Evolutionary conservation across 1,140 invertebrate species (phyloP).

Genomic region (Parapsyche elsis): DNA sequence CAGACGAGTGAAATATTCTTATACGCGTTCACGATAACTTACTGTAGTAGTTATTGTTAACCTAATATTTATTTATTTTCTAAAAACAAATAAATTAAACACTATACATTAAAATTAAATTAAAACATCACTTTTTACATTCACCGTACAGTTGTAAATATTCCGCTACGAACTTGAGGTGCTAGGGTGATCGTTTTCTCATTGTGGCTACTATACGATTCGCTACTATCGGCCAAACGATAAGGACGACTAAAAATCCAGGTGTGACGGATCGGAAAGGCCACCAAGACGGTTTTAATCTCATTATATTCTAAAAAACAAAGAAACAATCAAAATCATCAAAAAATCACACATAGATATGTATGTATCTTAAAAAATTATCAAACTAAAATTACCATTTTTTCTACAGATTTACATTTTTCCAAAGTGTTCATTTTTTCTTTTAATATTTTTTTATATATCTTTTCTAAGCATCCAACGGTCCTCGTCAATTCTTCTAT

Average conservation of each 20-base stretch:
- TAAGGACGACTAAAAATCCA: conserved; percentile 39
- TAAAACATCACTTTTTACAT: not conserved
- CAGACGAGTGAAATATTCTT: too few species aligned
- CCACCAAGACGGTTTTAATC: conserved; percentile 49
- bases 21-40: too few species aligned
- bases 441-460: conserved; percentile 61
- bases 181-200: conserved; percentile 39
- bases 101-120: not conserved
- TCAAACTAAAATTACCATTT: conserved; percentile 39
- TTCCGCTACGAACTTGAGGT: too few species aligned
- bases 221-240: conserved; percentile 52
- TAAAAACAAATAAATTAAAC: not conserved
- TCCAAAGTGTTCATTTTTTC: conserved; percentile 42
- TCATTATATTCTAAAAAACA: conserved; percentile 51
- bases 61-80: too few species aligned
- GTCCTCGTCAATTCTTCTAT: conserved; percentile 63
- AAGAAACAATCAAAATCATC: conserved; percentile 5
- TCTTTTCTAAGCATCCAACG: conserved; percentile 62
- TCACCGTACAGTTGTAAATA: not conserved
- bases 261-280: conserved; percentile 48
- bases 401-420: conserved; percentile 28
- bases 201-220: conserved; percentile 43
- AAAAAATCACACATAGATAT: conserved; percentile 13
- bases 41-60: too few species aligned
- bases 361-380: not conserved